Evolutionary conservation across 2,888 invertebrate species (phyloP), one percentile per base, ranked within the genome.

Genomic region (Drosophila siamana): DNA sequence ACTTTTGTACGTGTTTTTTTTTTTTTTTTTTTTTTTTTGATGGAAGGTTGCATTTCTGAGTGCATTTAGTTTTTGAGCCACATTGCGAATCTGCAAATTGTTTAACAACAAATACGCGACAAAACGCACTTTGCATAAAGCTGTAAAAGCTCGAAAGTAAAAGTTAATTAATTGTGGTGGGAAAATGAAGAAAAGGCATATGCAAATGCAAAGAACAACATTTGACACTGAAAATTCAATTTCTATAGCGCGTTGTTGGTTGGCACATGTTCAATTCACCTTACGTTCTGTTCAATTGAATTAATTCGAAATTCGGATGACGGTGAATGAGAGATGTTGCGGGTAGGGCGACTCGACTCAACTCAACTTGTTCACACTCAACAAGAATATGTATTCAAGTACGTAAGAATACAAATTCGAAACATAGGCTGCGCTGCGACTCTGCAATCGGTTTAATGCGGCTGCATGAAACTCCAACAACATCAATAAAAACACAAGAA

Each of bases 201-300:
- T 43, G 33, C 8, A 43, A 13, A 50, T 40, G 13, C 7, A 44
- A 16, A 47, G 38, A 44, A 41, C 47, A 36, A 26, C 15, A 52
- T 46, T 67, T 48, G 30, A 16, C 57, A 64, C 46, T 56, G 51
- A 65, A 62, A 60, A 55, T 33, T 50, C 1, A 46, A 59, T 55
- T 60, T 56, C 41, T 16, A 57, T 41, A 36, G 6, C 9, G 38
- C 9, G 51, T 69, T 11, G n/a, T 33, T 33, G 33, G 11, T 33
- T 71, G 82, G 70, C 80, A 76, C 61, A 63, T 63, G 55, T 57
- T 65, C 69, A 78, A 54, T 70, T 69, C 47, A 33, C 16, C 82
- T 82, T 77, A 79, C 77, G 67, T 30, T 54, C 28, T 28, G 13
- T 78, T 78, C 73, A 70, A 65, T 81, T 84, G 52, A 66, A 73